Conservation (phyloP, 2,113 vertebrate species). For the Microcebus ravelobensis region DNA sequence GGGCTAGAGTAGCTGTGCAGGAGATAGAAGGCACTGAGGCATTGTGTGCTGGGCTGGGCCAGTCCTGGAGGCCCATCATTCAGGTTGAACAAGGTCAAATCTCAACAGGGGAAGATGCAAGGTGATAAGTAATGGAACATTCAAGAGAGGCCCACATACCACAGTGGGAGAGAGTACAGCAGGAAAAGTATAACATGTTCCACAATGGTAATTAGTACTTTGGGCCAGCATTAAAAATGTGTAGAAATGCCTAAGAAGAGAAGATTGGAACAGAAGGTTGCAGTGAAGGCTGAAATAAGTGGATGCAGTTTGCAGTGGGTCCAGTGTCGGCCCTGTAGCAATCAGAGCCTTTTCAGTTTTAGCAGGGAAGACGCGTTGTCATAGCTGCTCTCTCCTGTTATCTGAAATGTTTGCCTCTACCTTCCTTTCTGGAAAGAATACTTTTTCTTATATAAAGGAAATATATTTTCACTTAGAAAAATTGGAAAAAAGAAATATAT, state of each 20-base stretch:
- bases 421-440: not conserved
- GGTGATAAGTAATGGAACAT: not conserved
- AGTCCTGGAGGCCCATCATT: not conserved
- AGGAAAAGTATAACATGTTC: not conserved
- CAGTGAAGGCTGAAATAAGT: not conserved
- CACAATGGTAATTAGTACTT: not conserved
- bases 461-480: not conserved
- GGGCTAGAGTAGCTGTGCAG: too few species aligned
- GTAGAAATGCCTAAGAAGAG: not conserved
- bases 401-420: not conserved
- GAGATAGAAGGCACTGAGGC: not conserved
- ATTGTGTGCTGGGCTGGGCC: not conserved
- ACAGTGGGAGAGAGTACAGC: not conserved
- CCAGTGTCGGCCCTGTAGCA: not conserved
- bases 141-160: not conserved
- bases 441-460: not conserved
- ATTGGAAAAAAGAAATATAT: not conserved
- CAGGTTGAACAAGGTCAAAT: not conserved
- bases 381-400: not conserved
- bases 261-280: not conserved
- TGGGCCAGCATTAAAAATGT: not conserved
- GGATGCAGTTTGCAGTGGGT: not conserved
- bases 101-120: slow-evolving; percentile 11
- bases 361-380: not conserved
- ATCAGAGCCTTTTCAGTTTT: not conserved